Percentiles rank a stretch among this genome's conserved stretches.
phyloP scores from a whole-genome alignment of 2,797 vertebrate species.

The Argyrosomus regius region DNA sequence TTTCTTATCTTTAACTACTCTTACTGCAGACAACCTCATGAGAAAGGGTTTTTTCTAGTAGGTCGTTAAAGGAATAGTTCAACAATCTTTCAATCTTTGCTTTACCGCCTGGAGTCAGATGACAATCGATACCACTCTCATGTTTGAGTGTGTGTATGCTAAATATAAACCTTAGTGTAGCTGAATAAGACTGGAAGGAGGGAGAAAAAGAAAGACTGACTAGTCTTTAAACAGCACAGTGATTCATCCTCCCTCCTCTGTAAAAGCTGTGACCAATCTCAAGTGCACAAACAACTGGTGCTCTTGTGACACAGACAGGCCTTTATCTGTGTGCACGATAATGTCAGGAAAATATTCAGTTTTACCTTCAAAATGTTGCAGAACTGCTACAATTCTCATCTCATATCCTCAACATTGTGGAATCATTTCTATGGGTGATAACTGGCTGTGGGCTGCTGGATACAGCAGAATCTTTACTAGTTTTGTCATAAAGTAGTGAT shows the following conservation, averaged over 20 bases:
- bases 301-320: background rate
- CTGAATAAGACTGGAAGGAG: background rate
- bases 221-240: background rate
- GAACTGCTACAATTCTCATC: background rate
- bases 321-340: background rate
- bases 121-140: background rate
- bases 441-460: background rate
- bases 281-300: background rate
- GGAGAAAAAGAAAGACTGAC: background rate
- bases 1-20: background rate
- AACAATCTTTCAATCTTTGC: background rate
- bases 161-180: background rate
- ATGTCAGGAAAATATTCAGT: background rate
- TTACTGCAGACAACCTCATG: no score
- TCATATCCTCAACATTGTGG: background rate
- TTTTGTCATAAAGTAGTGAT: constrained; percentile 26
- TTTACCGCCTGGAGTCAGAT: background rate
- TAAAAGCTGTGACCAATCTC: background rate
- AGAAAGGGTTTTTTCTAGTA: background rate
- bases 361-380: background rate
- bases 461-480: no score
- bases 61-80: background rate
- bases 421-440: background rate
- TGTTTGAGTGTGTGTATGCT: no score
- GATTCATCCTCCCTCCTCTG: background rate